A percentile compares a stretch with the other conserved stretches of the same genome.
Conservation (phyloP, 2,888 invertebrate species). For the Aspidiotus rigidus region DNA sequence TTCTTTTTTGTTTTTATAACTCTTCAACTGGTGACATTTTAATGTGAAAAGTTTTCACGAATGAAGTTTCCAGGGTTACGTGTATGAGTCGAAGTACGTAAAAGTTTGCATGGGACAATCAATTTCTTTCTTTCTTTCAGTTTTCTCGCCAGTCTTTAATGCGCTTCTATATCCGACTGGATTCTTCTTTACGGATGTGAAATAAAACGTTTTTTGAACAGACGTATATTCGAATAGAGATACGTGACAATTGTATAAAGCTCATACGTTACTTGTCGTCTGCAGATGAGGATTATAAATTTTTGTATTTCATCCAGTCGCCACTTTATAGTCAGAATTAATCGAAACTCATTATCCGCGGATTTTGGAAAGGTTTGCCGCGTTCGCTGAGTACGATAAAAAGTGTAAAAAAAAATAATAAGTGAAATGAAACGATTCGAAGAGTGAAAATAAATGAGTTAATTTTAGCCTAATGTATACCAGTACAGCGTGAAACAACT, state of each 20-base stretch:
- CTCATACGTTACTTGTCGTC: too few relatives aligned
- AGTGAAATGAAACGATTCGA: not conserved
- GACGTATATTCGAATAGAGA: not conserved
- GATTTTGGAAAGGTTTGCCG: not conserved
- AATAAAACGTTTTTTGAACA: not conserved
- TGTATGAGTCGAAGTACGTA: not conserved
- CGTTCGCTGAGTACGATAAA: too few relatives aligned
- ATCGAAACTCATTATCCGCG: too few relatives aligned
- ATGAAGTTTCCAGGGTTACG: not conserved
- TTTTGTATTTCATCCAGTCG: too few relatives aligned
- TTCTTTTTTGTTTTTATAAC: not conserved
- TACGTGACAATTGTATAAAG: too few relatives aligned
- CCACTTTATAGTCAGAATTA: too few relatives aligned
- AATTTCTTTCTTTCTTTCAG: not conserved
- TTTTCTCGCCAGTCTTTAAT: too few relatives aligned
- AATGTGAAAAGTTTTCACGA: conserved; percentile 4
- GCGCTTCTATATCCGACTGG: not conserved
- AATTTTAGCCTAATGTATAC: not conserved
- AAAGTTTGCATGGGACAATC: not conserved
- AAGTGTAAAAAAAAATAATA: too few relatives aligned
- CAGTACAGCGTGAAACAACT: not conserved
- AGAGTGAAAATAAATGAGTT: conserved; percentile 19
- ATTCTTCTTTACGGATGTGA: not conserved
- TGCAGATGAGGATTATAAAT: too few relatives aligned
- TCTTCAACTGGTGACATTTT: conserved; percentile 4